A percentile compares a stretch with the other conserved stretches of the same genome.
Conservation (phyloP, 2,888 invertebrate species). For the Nephrotoma appendiculata region DNA sequence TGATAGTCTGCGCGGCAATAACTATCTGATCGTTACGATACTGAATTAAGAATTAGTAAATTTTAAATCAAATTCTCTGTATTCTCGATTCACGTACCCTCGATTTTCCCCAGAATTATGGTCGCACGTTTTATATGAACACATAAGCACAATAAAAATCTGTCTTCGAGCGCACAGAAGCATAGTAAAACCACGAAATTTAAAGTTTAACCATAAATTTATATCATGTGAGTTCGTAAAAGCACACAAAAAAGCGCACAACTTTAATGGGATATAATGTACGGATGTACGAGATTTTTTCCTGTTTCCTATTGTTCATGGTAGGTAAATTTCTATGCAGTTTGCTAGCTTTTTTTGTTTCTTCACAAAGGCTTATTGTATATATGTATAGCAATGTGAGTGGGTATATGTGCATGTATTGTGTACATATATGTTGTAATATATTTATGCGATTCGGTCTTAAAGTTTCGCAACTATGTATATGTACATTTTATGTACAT, state of each 20-base stretch:
- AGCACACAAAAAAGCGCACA: neutral
- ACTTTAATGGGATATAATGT: neutral
- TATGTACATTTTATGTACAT: no score
- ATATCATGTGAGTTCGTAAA: neutral
- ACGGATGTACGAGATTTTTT: neutral
- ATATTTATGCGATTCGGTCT: neutral
- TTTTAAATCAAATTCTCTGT: no score
- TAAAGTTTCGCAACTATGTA: neutral
- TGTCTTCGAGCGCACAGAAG: no score
- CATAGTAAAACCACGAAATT: no score
- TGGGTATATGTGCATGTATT: neutral
- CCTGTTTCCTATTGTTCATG: neutral
- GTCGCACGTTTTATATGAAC: no score
- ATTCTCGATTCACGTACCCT: no score
- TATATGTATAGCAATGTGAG: neutral
- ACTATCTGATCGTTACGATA: no score
- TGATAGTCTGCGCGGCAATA: no score
- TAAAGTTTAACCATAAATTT: no score
- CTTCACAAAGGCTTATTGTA: neutral
- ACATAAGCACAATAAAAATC: no score
- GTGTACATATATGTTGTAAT: neutral
- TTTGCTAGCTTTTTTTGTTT: neutral
- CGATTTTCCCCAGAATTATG: no score
- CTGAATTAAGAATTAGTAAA: no score
- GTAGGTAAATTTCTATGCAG: neutral